Evolutionary conservation across 2,113 vertebrate species (phyloP).

Genomic region (Neofelis nebulosa): DNA sequence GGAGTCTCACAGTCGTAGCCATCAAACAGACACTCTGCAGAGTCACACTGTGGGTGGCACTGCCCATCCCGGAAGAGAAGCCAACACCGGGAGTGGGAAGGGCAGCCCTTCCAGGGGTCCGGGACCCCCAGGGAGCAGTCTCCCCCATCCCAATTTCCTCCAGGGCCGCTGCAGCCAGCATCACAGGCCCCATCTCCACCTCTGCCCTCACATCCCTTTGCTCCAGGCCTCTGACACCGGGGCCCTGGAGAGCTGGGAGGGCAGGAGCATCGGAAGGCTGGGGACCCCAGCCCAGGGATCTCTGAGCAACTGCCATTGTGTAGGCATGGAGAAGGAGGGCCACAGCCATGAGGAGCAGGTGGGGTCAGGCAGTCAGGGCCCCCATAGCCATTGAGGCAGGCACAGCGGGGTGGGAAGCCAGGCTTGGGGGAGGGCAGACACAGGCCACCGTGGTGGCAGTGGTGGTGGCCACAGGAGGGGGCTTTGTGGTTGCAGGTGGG

Average conservation of each 20-base stretch:
- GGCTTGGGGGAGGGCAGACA: constrained; percentile 71
- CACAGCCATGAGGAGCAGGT: constrained; percentile 42
- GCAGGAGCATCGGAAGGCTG: constrained; percentile 73
- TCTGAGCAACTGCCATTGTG: constrained; percentile 74
- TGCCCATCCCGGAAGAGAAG: constrained; percentile 87
- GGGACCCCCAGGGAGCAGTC: constrained; percentile 81
- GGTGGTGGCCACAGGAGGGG: constrained; percentile 64
- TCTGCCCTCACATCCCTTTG: constrained; percentile 60
- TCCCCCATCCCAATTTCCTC: constrained; percentile 77
- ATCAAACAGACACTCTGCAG: constrained; percentile 88
- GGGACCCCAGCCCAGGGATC: not conserved
- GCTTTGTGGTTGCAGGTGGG: constrained; percentile 74
- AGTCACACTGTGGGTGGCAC: constrained; percentile 88
- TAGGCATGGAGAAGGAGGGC: constrained; percentile 64
- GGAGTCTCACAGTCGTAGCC: constrained; percentile 90
- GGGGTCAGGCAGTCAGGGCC: constrained; percentile 77
- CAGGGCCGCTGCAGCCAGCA: constrained; percentile 71
- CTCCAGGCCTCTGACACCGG: constrained; percentile 72
- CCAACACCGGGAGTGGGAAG: constrained; percentile 83
- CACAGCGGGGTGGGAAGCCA: constrained; percentile 66
- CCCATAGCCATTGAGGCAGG: constrained; percentile 70
- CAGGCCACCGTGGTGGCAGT: constrained; percentile 78
- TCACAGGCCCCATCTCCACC: constrained; percentile 74
- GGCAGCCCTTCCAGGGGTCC: constrained; percentile 89
- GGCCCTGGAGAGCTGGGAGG: constrained; percentile 68